phyloP scores from a whole-genome alignment of 2,113 vertebrate species.

The Osmerus eperlanus region DNA sequence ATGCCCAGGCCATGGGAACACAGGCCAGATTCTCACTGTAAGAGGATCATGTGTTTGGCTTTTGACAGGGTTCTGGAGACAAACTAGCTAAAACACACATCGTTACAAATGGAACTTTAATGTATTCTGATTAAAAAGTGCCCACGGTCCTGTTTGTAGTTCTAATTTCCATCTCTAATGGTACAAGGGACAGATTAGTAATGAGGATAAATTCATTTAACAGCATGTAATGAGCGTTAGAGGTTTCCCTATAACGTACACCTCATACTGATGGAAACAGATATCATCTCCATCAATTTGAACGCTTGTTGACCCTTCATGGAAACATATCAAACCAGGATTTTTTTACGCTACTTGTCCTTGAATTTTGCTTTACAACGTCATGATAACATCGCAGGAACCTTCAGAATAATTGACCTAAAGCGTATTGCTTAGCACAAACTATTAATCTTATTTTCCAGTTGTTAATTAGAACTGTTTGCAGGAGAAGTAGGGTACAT shows the following conservation, averaged over 20 bases:
- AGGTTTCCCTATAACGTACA: conserved; percentile 53
- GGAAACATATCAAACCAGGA: conserved; percentile 54
- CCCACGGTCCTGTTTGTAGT: conserved; percentile 68
- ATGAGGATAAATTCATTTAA: conserved; percentile 66
- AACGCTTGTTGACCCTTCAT: conserved; percentile 69
- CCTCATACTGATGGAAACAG: conserved; percentile 40
- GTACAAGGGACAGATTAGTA: conserved; percentile 69
- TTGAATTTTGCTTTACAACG: conserved; percentile 55
- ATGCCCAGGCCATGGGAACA: conserved; percentile 22
- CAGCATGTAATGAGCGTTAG: conserved; percentile 67
- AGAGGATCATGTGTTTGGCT: not conserved
- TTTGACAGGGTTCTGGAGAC: not conserved
- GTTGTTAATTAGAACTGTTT: conserved; percentile 64
- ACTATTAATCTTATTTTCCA: conserved; percentile 74
- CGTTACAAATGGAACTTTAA: conserved; percentile 42
- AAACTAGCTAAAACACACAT: conserved; percentile 25
- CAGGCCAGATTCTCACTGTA: conserved; percentile 5
- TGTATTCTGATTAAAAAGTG: conserved; percentile 59
- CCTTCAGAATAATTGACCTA: conserved; percentile 67
- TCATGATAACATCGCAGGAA: conserved; percentile 63
- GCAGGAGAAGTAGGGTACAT: conserved; percentile 54
- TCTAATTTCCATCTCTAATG: conserved; percentile 77
- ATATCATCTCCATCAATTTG: conserved; percentile 65
- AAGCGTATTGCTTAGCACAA: conserved; percentile 59
- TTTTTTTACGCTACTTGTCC: conserved; percentile 57